These are phyloP conservation scores for Garrulus glandarius DNA, from an alignment of 2,797 vertebrate species.

Conservation along the genomic window DNA sequence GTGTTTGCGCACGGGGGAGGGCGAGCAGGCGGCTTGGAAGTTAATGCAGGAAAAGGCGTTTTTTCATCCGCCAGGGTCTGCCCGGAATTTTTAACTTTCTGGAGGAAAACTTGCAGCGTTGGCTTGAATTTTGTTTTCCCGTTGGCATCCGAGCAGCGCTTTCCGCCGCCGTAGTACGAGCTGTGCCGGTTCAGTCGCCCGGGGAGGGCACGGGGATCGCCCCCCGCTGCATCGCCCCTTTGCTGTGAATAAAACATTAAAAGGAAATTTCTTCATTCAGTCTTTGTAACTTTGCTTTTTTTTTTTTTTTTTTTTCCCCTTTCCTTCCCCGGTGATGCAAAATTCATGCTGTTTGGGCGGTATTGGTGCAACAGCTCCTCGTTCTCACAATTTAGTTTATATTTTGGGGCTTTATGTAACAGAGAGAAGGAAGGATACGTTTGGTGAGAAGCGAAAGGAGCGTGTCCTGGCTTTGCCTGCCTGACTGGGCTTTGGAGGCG, in stretches of 20 bases:
- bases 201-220: not conserved
- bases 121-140: not conserved
- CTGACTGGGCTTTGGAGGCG: not conserved
- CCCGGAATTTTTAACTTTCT: not conserved
- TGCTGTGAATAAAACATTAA: conserved; percentile 32
- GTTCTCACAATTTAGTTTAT: not conserved
- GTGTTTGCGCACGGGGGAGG: not conserved
- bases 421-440: not conserved
- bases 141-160: not conserved
- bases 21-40: not conserved
- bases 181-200: not conserved
- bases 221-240: not conserved
- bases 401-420: conserved; percentile 46
- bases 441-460: not conserved
- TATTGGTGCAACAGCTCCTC: conserved; percentile 28
- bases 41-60: not conserved
- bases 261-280: not conserved
- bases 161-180: not conserved
- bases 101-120: not conserved
- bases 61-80: not conserved
- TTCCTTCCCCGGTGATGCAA: not conserved
- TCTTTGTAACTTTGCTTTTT: not conserved
- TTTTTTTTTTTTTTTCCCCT: not conserved
- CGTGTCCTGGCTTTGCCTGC: not conserved
- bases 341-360: conserved; percentile 43